phyloP scores from a whole-genome alignment of 2,797 vertebrate species.

The Peromyscus nudipes region DNA sequence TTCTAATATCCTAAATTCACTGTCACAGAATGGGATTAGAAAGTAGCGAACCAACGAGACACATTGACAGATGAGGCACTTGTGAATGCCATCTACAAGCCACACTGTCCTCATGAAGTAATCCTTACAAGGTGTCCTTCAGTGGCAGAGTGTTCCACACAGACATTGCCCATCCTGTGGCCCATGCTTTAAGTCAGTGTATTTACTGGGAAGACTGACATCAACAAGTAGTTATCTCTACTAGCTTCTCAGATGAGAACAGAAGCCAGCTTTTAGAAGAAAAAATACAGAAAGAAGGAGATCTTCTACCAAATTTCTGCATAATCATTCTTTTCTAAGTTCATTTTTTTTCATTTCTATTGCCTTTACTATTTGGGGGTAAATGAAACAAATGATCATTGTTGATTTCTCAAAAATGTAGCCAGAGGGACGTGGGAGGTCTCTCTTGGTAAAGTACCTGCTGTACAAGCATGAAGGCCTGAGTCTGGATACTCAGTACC shows the following conservation, averaged over 20 bases:
- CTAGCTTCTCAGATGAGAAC: constrained; percentile 50
- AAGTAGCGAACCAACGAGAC: constrained; percentile 72
- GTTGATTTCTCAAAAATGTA: not conserved
- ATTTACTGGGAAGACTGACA: not conserved
- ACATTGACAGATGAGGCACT: constrained; percentile 72
- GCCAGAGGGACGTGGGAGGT: not conserved
- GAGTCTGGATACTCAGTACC: not conserved
- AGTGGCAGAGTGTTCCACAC: not conserved
- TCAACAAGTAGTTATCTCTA: constrained; percentile 33
- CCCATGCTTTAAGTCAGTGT: not conserved
- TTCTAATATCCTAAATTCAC: constrained; percentile 83
- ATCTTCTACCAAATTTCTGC: not conserved
- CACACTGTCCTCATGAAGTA: not conserved
- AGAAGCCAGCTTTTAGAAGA: constrained; percentile 16
- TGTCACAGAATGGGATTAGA: constrained; percentile 71
- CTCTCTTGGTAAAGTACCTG: not conserved
- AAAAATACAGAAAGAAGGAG: not conserved
- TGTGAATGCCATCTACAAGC: not conserved
- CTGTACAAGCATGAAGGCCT: no score
- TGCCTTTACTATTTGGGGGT: not conserved
- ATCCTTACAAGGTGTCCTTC: not conserved
- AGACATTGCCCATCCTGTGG: not conserved
- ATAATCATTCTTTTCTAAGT: not conserved
- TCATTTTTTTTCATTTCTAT: not conserved
- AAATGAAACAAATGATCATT: not conserved